Evolutionary conservation across 2,797 vertebrate genomes (phyloP), one percentile per base, ranked within the genome.

Genomic region (Buphagus erythrorhynchus): DNA sequence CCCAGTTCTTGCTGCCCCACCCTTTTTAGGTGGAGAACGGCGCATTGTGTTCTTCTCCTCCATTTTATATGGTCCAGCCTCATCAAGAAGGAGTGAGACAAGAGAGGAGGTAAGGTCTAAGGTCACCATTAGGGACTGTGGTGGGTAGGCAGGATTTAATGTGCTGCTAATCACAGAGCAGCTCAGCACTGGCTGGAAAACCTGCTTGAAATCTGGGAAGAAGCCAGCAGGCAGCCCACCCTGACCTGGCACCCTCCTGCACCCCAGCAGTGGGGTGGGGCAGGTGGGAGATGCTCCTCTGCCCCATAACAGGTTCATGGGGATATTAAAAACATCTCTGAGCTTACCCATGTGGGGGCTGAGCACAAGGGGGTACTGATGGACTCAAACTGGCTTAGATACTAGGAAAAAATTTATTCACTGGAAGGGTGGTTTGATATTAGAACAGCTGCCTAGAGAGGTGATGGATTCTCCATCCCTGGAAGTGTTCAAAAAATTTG

Each of bases 51-150:
- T 29, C 4, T 72, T 25, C 25, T 48, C 3, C 6, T 16, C 4
- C 6, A 3, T 55, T 80, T 74, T 11, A 18, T 9, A 0, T 6
- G 7, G 6, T 63, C 20, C 52, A 90, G 28, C 31, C 61, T 74
- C 21, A 21, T 52, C 8, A 8, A 31, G 21, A 55, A 45, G 33
- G 45, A 72, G 8, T 0, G 7, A 42, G 31, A 15, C 5, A 11
- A 31, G 62, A 52, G 18, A 29, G 10, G 38, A 22, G 24, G 19
- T 21, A 35, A 29, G 9, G 16, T 38, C 1, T 21, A 35, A 29
- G 9, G 16, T 38, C 1, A 0, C 13, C 5, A 0, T 4, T 33
- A 35, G 66, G 43, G 28, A 13, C 45, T 17, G n/a, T 2, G 10
- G 9, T 28, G 28, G 7, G 6, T 17, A 57, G 63, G 29, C 8